Evolutionary conservation across 2,888 invertebrate species (phyloP), one percentile per base, ranked within the genome.

Genomic region (Nomada lathburiana): DNA sequence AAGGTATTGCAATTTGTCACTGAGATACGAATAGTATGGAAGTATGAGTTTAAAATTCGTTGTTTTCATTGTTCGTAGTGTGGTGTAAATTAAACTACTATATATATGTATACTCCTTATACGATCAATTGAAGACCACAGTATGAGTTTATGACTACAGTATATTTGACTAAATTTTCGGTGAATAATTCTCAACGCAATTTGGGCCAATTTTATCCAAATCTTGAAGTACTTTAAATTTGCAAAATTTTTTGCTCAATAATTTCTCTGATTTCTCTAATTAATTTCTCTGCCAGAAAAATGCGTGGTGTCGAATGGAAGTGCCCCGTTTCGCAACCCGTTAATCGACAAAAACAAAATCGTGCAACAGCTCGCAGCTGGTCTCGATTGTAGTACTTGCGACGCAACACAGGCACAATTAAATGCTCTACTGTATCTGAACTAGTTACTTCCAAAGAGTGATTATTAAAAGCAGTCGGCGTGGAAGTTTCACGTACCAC

Each of bases 391-490:
- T 59, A 20, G 53, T n/a, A 36, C 52, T 36, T 18, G 18, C 50
- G 4, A 68, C 36, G 23, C 47, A 36, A 71, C 70, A 67, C 68
- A 47, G 70, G 44, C n/a, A 60, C 50, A 70, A 55, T 42, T 67
- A 68, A 68, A 44, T 52, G 26, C 42, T 78, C 70, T 68, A 63
- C 55, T 55, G 52, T 70, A 62, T 70, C 18, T 13, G 44, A 50
- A 52, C 70, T 80, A 70, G 18, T 20, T 64, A 67, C 47, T 20
- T 47, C 42, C 26, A 50, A 50, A 81, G 9, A n/a, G 63, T 71
- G 26, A 76, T 68, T 69, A 82, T 76, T 71, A 68, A 72, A 81
- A 81, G 68, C 64, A 65, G 23, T 57, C 76, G 55, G 57, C 62
- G 59, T 68, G 72, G 23, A 72, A 29, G 71, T 62, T 23, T 62